These are phyloP conservation scores for Odontomyia ornata DNA, from an alignment of 2,888 invertebrate genomes.

Conservation along the genomic window DNA sequence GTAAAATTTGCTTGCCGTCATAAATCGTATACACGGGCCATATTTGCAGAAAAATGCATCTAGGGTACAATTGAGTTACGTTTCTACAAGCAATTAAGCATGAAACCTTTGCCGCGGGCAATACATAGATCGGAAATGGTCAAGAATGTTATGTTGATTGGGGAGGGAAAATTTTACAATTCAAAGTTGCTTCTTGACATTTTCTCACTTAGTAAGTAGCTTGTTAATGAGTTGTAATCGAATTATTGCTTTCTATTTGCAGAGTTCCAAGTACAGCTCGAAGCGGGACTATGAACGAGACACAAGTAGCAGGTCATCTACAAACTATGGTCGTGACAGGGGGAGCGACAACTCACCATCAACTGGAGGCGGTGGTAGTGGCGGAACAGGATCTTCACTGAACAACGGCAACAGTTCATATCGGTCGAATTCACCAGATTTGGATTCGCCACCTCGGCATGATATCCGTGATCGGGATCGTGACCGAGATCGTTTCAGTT, in stretches of 20 bases:
- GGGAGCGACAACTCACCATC: slow-evolving; percentile 59
- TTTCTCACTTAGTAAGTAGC: too few relatives aligned
- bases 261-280: slow-evolving; percentile 85
- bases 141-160: too few relatives aligned
- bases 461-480: slow-evolving; percentile 66
- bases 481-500: slow-evolving; percentile 68
- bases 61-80: too few relatives aligned
- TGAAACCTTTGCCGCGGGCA: too few relatives aligned
- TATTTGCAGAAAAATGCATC: too few relatives aligned
- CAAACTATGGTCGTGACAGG: slow-evolving; percentile 61
- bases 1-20: too few relatives aligned
- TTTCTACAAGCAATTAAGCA: too few relatives aligned
- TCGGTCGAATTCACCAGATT: slow-evolving; percentile 78
- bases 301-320: slow-evolving; percentile 58
- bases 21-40: too few relatives aligned
- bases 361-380: slow-evolving; percentile 53
- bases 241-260: slow-evolving; percentile 52
- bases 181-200: too few relatives aligned
- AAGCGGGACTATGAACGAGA: slow-evolving; percentile 72
- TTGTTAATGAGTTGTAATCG: too few relatives aligned
- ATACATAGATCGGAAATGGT: too few relatives aligned
- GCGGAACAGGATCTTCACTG: slow-evolving; percentile 46
- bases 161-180: too few relatives aligned
- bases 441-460: slow-evolving; percentile 73
- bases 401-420: slow-evolving; percentile 76